Conservation (phyloP, 2,888 invertebrate genomes). For the Boloria euphrosyne region DNA sequence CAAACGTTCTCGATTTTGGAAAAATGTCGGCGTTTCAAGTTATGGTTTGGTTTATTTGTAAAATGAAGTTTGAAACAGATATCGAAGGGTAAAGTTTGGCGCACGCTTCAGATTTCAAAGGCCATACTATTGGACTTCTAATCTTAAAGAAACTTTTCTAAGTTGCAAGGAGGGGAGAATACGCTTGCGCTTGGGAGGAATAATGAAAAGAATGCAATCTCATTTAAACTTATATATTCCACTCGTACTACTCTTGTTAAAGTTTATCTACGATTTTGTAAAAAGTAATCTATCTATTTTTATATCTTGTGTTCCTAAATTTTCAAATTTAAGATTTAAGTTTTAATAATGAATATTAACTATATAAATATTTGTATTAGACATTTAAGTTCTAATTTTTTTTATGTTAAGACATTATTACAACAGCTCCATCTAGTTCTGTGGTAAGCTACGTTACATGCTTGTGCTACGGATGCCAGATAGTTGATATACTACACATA, state of each 20-base stretch:
- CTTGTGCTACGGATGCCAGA: no score
- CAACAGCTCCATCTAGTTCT: no score
- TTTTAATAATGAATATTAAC: no score
- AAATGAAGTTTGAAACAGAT: slow-evolving; percentile 26
- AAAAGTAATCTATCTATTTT: not conserved
- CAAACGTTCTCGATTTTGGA: not conserved
- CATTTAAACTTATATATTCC: slow-evolving; percentile 24
- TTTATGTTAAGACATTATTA: no score
- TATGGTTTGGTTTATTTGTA: slow-evolving; percentile 21
- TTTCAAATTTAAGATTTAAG: no score
- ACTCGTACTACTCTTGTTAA: not conserved
- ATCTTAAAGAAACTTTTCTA: slow-evolving; percentile 30
- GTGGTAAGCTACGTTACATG: no score
- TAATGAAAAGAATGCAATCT: slow-evolving; percentile 33
- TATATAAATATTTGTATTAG: no score
- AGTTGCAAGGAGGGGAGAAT: slow-evolving; percentile 27
- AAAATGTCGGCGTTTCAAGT: slow-evolving; percentile 10
- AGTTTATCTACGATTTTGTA: slow-evolving; percentile 2
- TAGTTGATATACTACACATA: no score
- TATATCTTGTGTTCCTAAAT: no score
- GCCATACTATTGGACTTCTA: slow-evolving; percentile 31
- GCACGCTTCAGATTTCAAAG: slow-evolving; percentile 31
- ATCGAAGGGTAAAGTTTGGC: slow-evolving; percentile 33
- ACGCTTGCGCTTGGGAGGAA: slow-evolving; percentile 20
- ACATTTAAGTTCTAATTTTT: no score